These are phyloP conservation scores for Syritta pipiens DNA, from an alignment of 2,888 invertebrate species.

Conservation along the genomic window DNA sequence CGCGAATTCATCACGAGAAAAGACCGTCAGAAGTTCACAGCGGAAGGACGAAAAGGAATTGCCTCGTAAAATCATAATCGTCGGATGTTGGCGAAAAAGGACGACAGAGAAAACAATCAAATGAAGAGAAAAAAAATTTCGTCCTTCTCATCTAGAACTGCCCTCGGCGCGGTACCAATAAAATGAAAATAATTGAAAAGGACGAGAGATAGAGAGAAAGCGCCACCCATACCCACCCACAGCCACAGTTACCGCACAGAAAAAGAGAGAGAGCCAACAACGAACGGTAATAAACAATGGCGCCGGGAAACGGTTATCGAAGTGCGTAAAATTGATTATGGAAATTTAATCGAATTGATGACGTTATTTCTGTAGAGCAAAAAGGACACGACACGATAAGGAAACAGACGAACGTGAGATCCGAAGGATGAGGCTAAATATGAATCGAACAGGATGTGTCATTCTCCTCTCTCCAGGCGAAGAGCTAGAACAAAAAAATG, in stretches of 20 bases:
- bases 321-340: conserved; percentile 68
- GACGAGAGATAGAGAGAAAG: too few species aligned
- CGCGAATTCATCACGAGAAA: too few species aligned
- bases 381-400: background rate
- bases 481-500: too few species aligned
- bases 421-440: conserved; percentile 10
- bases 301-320: conserved; percentile 63
- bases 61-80: conserved; percentile 60
- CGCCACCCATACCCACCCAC: too few species aligned
- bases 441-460: conserved; percentile 10
- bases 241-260: conserved; percentile 20
- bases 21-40: too few species aligned
- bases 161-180: conserved; percentile 19
- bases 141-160: conserved; percentile 7
- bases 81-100: background rate
- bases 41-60: conserved; percentile 43
- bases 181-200: conserved; percentile 57
- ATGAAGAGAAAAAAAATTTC: conserved; percentile 5
- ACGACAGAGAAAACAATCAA: conserved; percentile 3
- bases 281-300: conserved; percentile 65
- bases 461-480: background rate
- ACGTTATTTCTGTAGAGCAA: conserved; percentile 39
- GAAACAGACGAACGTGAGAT: background rate
- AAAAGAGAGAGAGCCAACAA: background rate
- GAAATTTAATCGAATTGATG: conserved; percentile 67